Percentiles rank a stretch among this genome's conserved stretches.
These are phyloP conservation scores for Crocallis elinguaria DNA, from an alignment of 2,888 invertebrate genomes.

Conservation along the genomic window DNA sequence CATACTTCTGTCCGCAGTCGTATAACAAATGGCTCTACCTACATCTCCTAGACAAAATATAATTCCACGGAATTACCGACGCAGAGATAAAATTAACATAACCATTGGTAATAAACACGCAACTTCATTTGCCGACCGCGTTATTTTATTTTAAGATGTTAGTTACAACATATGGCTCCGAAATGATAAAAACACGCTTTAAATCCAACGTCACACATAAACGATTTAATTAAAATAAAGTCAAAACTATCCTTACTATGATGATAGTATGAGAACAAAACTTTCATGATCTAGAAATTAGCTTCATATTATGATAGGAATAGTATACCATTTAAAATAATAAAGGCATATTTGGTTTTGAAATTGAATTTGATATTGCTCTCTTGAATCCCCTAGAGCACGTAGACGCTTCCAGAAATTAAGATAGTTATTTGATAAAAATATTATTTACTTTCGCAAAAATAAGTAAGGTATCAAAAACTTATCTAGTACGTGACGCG, in stretches of 20 bases:
- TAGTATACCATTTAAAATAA: no score
- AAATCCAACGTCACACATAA: no score
- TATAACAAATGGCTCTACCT: conserved; percentile 27
- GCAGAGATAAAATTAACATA: neutral
- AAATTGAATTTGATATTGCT: conserved; percentile 12
- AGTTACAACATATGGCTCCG: no score
- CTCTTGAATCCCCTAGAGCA: conserved; percentile 1
- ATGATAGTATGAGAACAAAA: no score
- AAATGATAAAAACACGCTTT: no score
- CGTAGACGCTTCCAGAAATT: neutral
- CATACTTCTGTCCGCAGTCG: conserved; percentile 34
- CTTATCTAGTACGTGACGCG: conserved; percentile 14
- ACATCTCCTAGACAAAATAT: conserved; percentile 26
- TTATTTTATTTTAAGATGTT: neutral
- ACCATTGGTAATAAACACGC: neutral
- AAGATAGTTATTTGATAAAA: neutral
- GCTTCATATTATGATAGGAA: no score
- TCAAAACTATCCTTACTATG: no score
- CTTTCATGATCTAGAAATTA: no score
- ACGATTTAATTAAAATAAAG: no score
- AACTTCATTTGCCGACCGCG: neutral
- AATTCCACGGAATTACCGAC: neutral
- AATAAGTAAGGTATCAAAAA: conserved; percentile 6
- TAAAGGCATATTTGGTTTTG: neutral
- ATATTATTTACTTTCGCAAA: neutral